Conservation (phyloP, 2,113 vertebrate species). For the Aspidoscelis tigris region DNA sequence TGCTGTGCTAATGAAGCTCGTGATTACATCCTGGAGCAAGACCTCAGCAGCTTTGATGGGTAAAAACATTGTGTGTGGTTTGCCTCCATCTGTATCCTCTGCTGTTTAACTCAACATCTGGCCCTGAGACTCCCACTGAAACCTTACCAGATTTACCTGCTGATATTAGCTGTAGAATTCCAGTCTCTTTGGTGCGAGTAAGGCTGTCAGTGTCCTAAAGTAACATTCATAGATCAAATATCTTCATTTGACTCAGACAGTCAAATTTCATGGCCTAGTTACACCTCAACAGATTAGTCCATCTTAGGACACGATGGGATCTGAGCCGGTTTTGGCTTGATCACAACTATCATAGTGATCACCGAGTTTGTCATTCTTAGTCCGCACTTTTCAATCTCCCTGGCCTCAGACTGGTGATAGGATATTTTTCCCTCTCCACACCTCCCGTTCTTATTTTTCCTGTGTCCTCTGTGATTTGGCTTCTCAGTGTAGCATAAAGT, state of each 20-base stretch:
- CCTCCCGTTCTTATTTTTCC: too few species aligned
- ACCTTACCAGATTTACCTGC: neutral
- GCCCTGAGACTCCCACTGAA: neutral
- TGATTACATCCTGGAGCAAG: conserved; percentile 83
- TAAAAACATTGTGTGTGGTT: conserved; percentile 33
- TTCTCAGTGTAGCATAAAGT: too few species aligned
- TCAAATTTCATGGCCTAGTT: too few species aligned
- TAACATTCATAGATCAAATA: neutral
- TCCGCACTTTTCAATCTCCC: too few species aligned
- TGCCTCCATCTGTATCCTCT: neutral
- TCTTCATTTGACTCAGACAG: neutral
- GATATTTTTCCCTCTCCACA: too few species aligned
- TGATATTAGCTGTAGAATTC: neutral
- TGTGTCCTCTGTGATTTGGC: too few species aligned
- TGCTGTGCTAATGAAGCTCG: conserved; percentile 81
- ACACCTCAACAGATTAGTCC: too few species aligned
- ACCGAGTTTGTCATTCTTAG: too few species aligned
- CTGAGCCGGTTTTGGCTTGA: too few species aligned
- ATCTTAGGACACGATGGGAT: too few species aligned
- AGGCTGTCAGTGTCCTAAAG: neutral
- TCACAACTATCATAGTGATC: too few species aligned
- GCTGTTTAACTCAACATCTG: neutral
- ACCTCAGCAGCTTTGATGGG: conserved; percentile 82
- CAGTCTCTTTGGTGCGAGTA: neutral
- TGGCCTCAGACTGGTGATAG: too few species aligned